A percentile compares a stretch with the other conserved stretches of the same genome.
These are phyloP conservation scores for Nannospalax galili DNA, from an alignment of 2,113 vertebrate genomes.

Conservation along the genomic window DNA sequence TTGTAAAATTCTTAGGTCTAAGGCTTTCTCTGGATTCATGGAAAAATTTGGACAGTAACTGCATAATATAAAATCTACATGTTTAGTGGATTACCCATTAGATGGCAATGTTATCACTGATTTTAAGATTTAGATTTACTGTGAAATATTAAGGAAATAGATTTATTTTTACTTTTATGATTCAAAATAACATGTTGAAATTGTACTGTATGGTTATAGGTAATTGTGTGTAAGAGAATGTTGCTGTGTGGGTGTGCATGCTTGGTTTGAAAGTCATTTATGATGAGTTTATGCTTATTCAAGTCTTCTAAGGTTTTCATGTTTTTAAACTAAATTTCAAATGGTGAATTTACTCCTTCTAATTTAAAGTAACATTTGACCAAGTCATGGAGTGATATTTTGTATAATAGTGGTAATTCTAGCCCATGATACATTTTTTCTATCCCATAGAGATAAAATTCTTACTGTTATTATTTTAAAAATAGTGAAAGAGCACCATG, in stretches of 20 bases:
- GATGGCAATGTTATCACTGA: constrained; percentile 41
- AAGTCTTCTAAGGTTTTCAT: not conserved
- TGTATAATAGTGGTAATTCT: not conserved
- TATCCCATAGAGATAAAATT: not conserved
- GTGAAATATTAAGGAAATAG: not conserved
- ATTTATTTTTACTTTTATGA: not conserved
- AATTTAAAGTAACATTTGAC: not conserved
- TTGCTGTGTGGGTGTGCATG: not conserved
- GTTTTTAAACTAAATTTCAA: constrained; percentile 26
- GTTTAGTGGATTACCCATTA: constrained; percentile 16
- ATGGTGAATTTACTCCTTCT: not conserved
- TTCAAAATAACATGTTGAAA: not conserved
- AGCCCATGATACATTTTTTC: not conserved
- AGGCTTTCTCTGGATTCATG: not conserved
- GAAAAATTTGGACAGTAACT: not conserved
- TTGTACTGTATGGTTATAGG: not conserved
- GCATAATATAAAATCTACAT: not conserved
- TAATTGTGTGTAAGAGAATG: not conserved
- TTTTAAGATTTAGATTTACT: not conserved
- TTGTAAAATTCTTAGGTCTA: not conserved
- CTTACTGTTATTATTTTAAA: not conserved
- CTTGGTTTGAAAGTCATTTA: not conserved
- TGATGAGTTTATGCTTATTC: not conserved
- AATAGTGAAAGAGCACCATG: not conserved
- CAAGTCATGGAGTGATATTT: not conserved